phyloP scores from a whole-genome alignment of 2,113 vertebrate species.

The Oceanodroma tethys region DNA sequence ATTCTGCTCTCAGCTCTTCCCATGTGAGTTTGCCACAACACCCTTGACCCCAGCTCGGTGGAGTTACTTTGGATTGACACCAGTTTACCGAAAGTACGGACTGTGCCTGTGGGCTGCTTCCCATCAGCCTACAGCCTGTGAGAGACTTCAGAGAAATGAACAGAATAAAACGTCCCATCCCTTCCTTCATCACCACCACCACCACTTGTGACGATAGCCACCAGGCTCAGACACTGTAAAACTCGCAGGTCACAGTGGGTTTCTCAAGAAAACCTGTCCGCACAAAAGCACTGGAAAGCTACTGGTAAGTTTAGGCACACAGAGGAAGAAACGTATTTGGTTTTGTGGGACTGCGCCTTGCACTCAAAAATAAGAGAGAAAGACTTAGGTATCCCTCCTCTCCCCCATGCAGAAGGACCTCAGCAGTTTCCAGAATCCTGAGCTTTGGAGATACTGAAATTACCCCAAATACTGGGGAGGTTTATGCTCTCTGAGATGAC shows the following conservation, averaged over 20 bases:
- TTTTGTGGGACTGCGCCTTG: neutral
- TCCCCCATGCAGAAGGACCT: neutral
- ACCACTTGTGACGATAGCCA: neutral
- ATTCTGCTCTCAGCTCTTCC: neutral
- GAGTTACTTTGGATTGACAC: neutral
- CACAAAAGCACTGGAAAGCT: neutral
- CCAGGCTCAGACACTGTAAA: neutral
- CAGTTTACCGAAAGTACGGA: neutral
- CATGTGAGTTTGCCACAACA: neutral
- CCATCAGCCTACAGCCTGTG: neutral
- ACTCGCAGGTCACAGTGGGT: neutral
- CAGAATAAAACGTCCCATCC: neutral
- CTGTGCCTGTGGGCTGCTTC: neutral
- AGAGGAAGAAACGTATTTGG: neutral
- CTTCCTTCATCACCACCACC: neutral
- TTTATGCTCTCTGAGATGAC: neutral
- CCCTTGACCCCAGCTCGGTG: neutral
- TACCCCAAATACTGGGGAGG: neutral
- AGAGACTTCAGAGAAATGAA: neutral
- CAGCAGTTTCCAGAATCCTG: neutral
- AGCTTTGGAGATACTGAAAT: neutral
- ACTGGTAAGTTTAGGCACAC: neutral
- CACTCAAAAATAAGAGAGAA: neutral
- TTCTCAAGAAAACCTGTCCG: neutral
- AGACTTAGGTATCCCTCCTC: neutral